Evolutionary conservation across 1,140 invertebrate species (phyloP), one percentile per base, ranked within the genome.

Genomic region (Phthorimaea operculella): DNA sequence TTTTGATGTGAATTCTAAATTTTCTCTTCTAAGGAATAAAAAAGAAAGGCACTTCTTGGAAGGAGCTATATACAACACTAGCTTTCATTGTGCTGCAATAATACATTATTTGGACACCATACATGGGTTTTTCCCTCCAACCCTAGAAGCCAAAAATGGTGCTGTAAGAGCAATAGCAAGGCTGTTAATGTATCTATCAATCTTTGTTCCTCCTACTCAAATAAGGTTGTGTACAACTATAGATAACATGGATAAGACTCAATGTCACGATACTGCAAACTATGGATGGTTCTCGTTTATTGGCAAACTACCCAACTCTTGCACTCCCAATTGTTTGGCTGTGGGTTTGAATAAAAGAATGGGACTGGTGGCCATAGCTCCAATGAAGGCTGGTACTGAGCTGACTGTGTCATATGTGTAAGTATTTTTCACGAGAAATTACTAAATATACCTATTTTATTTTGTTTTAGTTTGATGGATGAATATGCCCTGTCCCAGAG

Each of bases 381-480:
- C 59, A 17, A 60, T 60, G 0, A 50, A 50, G 15, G 14, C 16
- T 15, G 52, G 48, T 5, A 51, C 54, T 11, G 59, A 60, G 16
- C 21, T 60, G 3, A 57, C 59, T 18, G 17, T 53, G 33, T 56
- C 54, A 34, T 54, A 54, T 42, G 36, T 56, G 59, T 60, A 54
- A 57, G 59, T 60, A 54, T 39, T 4, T 12, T 39, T 28, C 6
- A 28, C 21, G 6, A 28, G 21, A 4, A 28, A 2, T 6, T 28
- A 28, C 21, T 6, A n/a, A n/a, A n/a, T n/a, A n/a, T n/a, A n/a
- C n/a, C n/a, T n/a, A n/a, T n/a, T n/a, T n/a, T n/a, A n/a, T n/a
- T n/a, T n/a, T n/a, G n/a, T n/a, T n/a, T n/a, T n/a, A n/a, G n/a
- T n/a, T n/a, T n/a, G n/a, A n/a, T n/a, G n/a, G n/a, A n/a, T n/a